Evolutionary conservation across 2,113 vertebrate genomes (phyloP).

Genomic region (Pyrgilauda ruficollis): DNA sequence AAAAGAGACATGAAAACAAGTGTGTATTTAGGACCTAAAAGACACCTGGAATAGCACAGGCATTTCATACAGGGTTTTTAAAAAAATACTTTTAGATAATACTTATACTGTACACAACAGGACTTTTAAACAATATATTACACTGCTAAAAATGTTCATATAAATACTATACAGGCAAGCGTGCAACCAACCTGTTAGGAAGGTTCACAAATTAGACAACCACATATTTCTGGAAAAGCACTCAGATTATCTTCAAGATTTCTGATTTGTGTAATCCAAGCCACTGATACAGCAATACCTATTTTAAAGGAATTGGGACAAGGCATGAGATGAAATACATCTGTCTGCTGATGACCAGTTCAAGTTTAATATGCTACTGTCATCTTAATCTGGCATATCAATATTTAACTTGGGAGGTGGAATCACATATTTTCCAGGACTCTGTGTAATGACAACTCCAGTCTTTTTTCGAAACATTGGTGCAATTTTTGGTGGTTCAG

Average conservation of each 20-base stretch:
- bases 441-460: conserved; percentile 96
- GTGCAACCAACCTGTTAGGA: conserved; percentile 50
- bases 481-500: conserved; percentile 92
- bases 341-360: conserved; percentile 48
- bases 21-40: conserved; percentile 40
- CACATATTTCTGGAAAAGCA: neutral
- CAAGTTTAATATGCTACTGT: neutral
- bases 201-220: conserved; percentile 36
- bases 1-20: neutral
- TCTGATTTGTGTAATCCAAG: conserved; percentile 23
- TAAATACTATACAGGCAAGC: conserved; percentile 79
- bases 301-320: conserved; percentile 51
- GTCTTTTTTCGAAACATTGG: conserved; percentile 97
- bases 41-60: conserved; percentile 28
- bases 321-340: conserved; percentile 67
- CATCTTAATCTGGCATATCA: conserved; percentile 91
- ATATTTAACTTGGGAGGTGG: conserved; percentile 95
- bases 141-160: conserved; percentile 74
- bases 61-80: conserved; percentile 69
- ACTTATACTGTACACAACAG: conserved; percentile 71
- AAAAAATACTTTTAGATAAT: conserved; percentile 80
- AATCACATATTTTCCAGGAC: conserved; percentile 93
- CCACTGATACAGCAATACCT: conserved; percentile 39
- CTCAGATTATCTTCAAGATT: conserved; percentile 34
- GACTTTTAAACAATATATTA: conserved; percentile 74